Evolutionary conservation across 2,113 vertebrate species (phyloP).

Genomic region (Amblyopsis rosae): DNA sequence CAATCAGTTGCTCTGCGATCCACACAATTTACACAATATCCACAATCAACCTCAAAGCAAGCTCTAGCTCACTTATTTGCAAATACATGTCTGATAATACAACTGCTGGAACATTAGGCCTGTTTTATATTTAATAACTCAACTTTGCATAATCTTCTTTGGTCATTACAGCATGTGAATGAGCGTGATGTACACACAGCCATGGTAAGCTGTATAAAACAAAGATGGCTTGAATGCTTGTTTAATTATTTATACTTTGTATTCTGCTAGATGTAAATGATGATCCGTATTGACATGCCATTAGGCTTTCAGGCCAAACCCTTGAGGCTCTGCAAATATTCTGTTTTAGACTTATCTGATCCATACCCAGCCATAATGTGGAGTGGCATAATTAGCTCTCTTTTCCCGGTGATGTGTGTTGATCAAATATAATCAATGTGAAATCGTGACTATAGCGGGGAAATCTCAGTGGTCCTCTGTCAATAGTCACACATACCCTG

Average conservation of each 20-base stretch:
- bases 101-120: no score
- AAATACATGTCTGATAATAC: no score
- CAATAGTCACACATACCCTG: slow-evolving; percentile 16
- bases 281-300: slow-evolving; percentile 16
- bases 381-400: slow-evolving; percentile 56
- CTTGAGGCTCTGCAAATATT: slow-evolving; percentile 8
- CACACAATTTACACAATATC: no score
- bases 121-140: background rate
- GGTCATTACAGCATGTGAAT: background rate
- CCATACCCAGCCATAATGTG: slow-evolving; percentile 44
- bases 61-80: no score
- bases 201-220: background rate
- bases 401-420: slow-evolving; percentile 47
- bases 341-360: slow-evolving; percentile 30
- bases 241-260: background rate
- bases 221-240: background rate
- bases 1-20: no score
- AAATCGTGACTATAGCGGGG: slow-evolving; percentile 42
- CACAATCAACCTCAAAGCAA: no score
- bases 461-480: slow-evolving; percentile 39
- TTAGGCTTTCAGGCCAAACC: slow-evolving; percentile 15
- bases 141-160: background rate
- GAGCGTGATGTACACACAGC: background rate
- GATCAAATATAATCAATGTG: slow-evolving; percentile 38
- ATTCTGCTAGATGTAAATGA: slow-evolving; percentile 4